These are phyloP conservation scores for Notodonta dromedarius DNA, from an alignment of 2,888 invertebrate species.

Conservation along the genomic window DNA sequence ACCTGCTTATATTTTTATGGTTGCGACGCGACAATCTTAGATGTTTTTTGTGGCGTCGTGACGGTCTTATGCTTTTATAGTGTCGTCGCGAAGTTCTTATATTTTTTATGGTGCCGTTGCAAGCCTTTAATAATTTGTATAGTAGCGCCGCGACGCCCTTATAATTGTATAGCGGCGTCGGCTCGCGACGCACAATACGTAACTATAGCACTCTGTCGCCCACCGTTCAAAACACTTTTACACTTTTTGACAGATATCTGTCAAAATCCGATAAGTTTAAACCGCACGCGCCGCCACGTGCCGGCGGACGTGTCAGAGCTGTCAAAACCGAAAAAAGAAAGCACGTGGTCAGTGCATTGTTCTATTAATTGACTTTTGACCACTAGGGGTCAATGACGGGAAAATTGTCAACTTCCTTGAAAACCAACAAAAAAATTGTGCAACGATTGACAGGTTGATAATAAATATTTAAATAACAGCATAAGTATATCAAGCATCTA, in stretches of 20 bases:
- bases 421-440: neutral
- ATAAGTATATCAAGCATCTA: too few relatives aligned
- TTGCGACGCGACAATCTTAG: too few relatives aligned
- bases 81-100: too few relatives aligned
- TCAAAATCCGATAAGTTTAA: constrained; percentile 73
- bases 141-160: too few relatives aligned
- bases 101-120: too few relatives aligned
- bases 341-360: constrained; percentile 63
- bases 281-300: constrained; percentile 77
- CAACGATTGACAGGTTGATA: too few relatives aligned
- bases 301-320: constrained; percentile 67
- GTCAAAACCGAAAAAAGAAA: constrained; percentile 62
- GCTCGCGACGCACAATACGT: constrained; percentile 36
- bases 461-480: too few relatives aligned
- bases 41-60: too few relatives aligned
- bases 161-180: too few relatives aligned
- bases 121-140: too few relatives aligned
- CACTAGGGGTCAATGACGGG: constrained; percentile 43
- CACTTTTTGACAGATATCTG: constrained; percentile 64
- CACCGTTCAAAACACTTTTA: constrained; percentile 52
- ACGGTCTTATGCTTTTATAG: too few relatives aligned
- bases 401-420: constrained; percentile 24
- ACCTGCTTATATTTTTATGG: too few relatives aligned
- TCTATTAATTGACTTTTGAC: constrained; percentile 60
- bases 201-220: constrained; percentile 40